A percentile compares a stretch with the other conserved stretches of the same genome.
Evolutionary conservation across 2,888 invertebrate genomes (phyloP).

Genomic region (Dascillus cervinus): DNA sequence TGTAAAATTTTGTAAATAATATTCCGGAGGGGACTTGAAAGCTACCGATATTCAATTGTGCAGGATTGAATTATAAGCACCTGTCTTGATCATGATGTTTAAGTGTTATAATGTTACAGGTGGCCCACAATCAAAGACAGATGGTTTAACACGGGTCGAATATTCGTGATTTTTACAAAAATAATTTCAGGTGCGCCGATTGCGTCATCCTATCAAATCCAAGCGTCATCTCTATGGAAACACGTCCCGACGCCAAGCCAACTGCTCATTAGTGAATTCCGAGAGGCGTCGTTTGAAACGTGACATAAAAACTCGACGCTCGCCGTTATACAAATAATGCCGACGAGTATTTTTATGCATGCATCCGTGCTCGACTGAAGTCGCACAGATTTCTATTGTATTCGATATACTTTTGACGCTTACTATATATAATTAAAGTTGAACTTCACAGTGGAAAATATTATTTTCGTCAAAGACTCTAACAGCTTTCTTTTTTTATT

Average conservation of each 20-base stretch:
- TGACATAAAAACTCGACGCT: constrained; percentile 39
- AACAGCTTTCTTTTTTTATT: too few species aligned
- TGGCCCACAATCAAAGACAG: constrained; percentile 13
- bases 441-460: too few species aligned
- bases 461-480: too few species aligned
- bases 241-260: constrained; percentile 35
- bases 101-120: constrained; percentile 18
- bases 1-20: too few species aligned
- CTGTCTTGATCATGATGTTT: constrained; percentile 16
- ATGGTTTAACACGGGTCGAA: constrained; percentile 7
- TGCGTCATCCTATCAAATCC: constrained; percentile 22
- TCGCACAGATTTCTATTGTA: constrained; percentile 11
- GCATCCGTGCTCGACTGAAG: constrained; percentile 9
- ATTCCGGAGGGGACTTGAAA: too few species aligned
- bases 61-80: constrained; percentile 15
- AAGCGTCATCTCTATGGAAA: constrained; percentile 31
- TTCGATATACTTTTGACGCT: too few species aligned
- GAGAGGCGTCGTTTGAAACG: constrained; percentile 40
- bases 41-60: too few species aligned
- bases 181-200: too few species aligned
- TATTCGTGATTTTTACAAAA: too few species aligned
- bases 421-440: too few species aligned
- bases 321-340: constrained; percentile 25
- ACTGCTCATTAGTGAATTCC: constrained; percentile 42
- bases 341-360: constrained; percentile 25